Base-by-base conservation (phyloP, 2,888 invertebrate species). In the Molanna angustata region DNA sequence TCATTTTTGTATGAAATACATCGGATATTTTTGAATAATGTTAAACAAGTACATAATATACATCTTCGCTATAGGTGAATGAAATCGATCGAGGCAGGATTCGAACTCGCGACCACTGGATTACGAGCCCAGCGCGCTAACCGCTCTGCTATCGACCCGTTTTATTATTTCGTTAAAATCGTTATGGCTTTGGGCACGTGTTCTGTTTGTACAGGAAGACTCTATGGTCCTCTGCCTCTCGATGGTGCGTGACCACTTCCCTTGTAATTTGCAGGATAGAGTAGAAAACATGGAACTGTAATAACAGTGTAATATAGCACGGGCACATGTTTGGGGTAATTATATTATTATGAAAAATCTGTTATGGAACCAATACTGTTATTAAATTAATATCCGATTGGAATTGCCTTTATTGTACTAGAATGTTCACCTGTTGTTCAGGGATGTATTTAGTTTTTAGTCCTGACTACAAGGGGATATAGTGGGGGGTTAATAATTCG, bases 351-450 rank as follows among this genome's bases (percentile, higher is more conserved):
- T n/a, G n/a, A 21, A 27, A 52, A 56, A 52, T 52, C 48, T 49
- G 48, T 49, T 46, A 48, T 18, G 45, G 39, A 43, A 42, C 32
- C 48, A 32, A 51, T 48, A 52, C 45, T 40, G 52, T 52, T 41
- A 56, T 56, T 52, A 50, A 52, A 52, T 56, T 52, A 46, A 43
- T 18, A 41, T 41, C 40, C 16, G 27, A 50, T 35, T 19, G 54
- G 50, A 54, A 52, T 33, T 27, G 40, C 40, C 19, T 48, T 51
- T 49, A 54, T 39, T 27, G 32, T 49, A 45, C 48, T 44, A 21
- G 27, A 37, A 49, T 56, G 14, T 44, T 27, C 50, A 54, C 41
- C 43, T 54, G 46, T 17, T 16, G 6, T n/a, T 7, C 43, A 50
- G 50, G 50, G 43, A 16, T 13, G 50, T 2, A 50, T 39, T 42